These are phyloP conservation scores for Zaprionus vittiger DNA, from an alignment of 1,140 invertebrate species.

Conservation along the genomic window DNA sequence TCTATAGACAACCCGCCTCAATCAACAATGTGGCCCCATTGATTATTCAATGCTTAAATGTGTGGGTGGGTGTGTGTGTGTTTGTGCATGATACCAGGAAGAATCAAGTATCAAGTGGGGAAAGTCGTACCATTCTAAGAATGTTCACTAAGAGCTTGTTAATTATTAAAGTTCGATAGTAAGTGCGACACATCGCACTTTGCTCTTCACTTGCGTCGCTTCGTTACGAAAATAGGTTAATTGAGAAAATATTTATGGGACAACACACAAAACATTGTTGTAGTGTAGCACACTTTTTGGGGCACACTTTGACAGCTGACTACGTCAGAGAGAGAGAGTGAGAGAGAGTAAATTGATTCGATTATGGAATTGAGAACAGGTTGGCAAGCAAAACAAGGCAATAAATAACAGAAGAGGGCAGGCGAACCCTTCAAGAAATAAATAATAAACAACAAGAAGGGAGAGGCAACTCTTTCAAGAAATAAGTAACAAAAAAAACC, in stretches of 20 bases:
- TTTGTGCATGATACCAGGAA: constrained; percentile 16
- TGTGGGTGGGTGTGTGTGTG: constrained; percentile 1
- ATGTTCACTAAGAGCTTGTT: constrained; percentile 5
- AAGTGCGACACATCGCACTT: neutral
- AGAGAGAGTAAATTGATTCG: neutral
- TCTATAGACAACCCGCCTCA: constrained; percentile 26
- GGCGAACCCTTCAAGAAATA: neutral
- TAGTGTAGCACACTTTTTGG: constrained; percentile 2
- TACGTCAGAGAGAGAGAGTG: neutral
- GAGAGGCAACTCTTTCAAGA: neutral
- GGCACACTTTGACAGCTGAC: neutral
- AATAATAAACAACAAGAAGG: neutral
- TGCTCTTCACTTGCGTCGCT: neutral
- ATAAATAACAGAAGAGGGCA: neutral
- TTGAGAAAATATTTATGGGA: constrained; percentile 8
- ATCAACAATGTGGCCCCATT: constrained; percentile 54
- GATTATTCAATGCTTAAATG: constrained; percentile 62
- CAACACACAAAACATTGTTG: neutral
- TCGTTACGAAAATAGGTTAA: constrained; percentile 9
- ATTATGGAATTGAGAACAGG: neutral
- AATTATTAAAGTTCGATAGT: constrained; percentile 7
- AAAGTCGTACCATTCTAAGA: neutral
- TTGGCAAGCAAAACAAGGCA: constrained; percentile 1
- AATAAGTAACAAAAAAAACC: neutral
- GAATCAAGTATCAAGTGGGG: neutral